Base-by-base conservation (phyloP, 2,888 invertebrate species). In the Lithodes maja region DNA sequence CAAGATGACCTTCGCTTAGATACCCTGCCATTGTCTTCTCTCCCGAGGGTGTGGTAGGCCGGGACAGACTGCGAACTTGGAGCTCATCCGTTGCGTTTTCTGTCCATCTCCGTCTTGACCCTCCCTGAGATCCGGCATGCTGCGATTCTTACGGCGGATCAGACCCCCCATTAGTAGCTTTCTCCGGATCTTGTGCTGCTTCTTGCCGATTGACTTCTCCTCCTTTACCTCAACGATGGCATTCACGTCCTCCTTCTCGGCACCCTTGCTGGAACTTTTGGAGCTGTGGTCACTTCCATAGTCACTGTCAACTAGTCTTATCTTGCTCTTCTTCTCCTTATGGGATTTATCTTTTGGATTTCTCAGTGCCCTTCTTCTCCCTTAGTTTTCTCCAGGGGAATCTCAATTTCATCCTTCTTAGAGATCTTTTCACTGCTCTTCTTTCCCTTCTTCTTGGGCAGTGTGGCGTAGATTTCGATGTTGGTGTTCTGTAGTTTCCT, bases 61-160 rank as follows among this genome's bases (percentile, higher is more conserved):
- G 91, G 79, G 86, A 91, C 69, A 90, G 78, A 84, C 85, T 91
- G 52, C 89, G n/a, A 96, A 95, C 0, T 96, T 93, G 87, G 92
- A 93, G 55, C 92, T 92, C 92, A 93, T 94, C 53, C 93, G 93
- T 91, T 93, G 92, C 74, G 93, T 93, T 92, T 94, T 93, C 90
- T 93, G 92, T 83, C 92, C 94, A 94, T 92, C 92, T 53, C 88
- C 91, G 54, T 92, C 92, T 92, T 96, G 96, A 0, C 96, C 96
- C 93, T 98, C 98, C 0, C 98, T 96, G 82, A 98, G 94, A 94
- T 98, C 98, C 0, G 98, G 98, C 97, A 98, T 97, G 86, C 97
- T 97, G 92, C 98, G 95, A 93, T 98, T 98, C 93, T 98, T 98
- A 55, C 98, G 95, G 90, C 97, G 95, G 85, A 98, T 97, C 85